These are phyloP conservation scores for Stercorarius parasiticus DNA, from an alignment of 2,113 vertebrate genomes.

Conservation along the genomic window DNA sequence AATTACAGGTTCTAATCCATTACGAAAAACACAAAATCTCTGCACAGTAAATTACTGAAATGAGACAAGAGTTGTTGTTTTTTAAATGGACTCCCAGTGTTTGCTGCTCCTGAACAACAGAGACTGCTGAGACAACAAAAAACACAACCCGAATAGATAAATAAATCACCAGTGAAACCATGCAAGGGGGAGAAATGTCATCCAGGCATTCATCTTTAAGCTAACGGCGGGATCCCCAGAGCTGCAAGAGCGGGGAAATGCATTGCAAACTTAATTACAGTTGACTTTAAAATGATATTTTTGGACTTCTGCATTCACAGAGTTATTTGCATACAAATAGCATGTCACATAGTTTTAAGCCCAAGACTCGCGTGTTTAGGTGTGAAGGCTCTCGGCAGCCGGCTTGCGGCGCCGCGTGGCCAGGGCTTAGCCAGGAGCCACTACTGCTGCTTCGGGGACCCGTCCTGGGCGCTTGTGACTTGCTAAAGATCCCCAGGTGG, in stretches of 20 bases:
- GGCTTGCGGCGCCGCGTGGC: rapidly evolving
- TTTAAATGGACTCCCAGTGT: constrained; percentile 42
- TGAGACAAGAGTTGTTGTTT: constrained; percentile 53
- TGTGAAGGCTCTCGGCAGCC: not conserved
- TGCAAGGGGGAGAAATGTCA: not conserved
- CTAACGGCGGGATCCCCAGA: constrained; percentile 20
- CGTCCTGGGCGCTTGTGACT: rapidly evolving
- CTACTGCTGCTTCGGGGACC: not conserved
- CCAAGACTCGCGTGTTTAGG: rapidly evolving
- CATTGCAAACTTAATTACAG: constrained; percentile 59
- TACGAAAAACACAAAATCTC: constrained; percentile 69
- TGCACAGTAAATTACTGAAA: constrained; percentile 67
- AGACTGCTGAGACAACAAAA: constrained; percentile 66
- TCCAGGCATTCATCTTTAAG: constrained; percentile 28
- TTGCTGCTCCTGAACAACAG: constrained; percentile 18
- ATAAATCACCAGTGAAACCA: constrained; percentile 53
- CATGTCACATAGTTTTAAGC: not conserved
- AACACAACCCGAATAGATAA: constrained; percentile 52
- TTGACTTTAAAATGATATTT: constrained; percentile 61
- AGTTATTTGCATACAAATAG: constrained; percentile 64
- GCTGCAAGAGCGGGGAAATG: constrained; percentile 33
- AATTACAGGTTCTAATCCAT: constrained; percentile 74
- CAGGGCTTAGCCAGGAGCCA: not conserved
- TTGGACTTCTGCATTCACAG: constrained; percentile 25
- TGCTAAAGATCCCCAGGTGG: rapidly evolving